Evolutionary conservation across 2,113 vertebrate species (phyloP).

Genomic region (Pteruthius melanotis): DNA sequence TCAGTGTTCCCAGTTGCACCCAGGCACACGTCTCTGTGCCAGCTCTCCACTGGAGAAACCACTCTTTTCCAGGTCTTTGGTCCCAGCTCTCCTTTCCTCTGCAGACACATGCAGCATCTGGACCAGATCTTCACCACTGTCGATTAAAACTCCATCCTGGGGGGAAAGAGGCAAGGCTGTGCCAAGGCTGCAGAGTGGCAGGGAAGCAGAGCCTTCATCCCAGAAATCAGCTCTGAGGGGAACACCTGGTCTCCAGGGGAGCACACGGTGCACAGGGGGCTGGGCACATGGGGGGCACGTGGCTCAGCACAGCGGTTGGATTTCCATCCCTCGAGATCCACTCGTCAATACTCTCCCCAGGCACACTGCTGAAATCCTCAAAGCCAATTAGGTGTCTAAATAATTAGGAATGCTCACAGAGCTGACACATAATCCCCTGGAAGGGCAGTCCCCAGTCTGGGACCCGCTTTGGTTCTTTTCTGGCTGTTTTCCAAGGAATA

Average conservation of each 20-base stretch:
- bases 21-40: neutral
- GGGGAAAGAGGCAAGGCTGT: too few relatives aligned
- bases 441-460: neutral
- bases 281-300: neutral
- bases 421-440: neutral
- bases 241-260: neutral
- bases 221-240: neutral
- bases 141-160: too few relatives aligned
- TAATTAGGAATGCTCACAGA: neutral
- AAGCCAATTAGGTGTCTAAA: neutral
- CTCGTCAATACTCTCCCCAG: neutral
- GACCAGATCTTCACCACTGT: neutral
- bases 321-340: neutral
- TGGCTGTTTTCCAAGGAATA: neutral
- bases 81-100: neutral
- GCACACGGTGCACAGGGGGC: neutral
- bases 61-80: neutral
- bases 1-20: neutral
- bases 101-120: neutral
- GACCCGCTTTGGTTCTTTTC: fast-evolving
- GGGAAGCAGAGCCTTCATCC: neutral
- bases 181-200: neutral
- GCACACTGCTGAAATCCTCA: neutral
- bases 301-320: fast-evolving
- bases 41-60: neutral